phyloP scores from a whole-genome alignment of 1,140 invertebrate genomes.

The Solen grandis region DNA sequence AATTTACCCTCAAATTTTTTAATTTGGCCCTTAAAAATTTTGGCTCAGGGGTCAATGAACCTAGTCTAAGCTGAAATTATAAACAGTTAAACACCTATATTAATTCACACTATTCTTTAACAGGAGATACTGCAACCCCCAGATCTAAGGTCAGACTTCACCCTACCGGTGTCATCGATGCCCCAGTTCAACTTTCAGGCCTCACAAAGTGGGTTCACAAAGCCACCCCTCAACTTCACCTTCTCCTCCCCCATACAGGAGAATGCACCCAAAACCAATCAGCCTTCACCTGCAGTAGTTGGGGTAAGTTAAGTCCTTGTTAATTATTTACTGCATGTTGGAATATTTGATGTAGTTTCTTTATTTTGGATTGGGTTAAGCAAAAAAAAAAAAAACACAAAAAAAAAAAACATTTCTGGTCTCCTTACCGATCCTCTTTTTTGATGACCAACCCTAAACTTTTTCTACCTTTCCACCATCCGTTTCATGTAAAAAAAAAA shows the following conservation, averaged over 20 bases:
- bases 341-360: background rate
- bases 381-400: no score
- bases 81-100: background rate
- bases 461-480: background rate
- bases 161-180: conserved; percentile 65
- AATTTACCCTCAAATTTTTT: no score
- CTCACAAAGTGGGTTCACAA: background rate
- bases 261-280: conserved; percentile 24
- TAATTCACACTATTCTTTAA: conserved; percentile 1
- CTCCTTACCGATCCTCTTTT: background rate
- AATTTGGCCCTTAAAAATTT: no score
- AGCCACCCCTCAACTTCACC: conserved; percentile 60
- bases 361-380: no score
- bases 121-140: no score
- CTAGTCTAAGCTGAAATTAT: no score
- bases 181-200: conserved; percentile 54
- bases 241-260: conserved; percentile 69
- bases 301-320: conserved; percentile 2
- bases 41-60: no score
- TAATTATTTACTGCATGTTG: background rate
- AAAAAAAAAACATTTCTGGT: background rate
- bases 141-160: conserved; percentile 71
- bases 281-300: conserved; percentile 19
- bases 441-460: background rate
- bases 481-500: no score